Conservation (phyloP, 37 sponge, comb jelly and placozoan genomes). For the Dysidea cf. avara region DNA sequence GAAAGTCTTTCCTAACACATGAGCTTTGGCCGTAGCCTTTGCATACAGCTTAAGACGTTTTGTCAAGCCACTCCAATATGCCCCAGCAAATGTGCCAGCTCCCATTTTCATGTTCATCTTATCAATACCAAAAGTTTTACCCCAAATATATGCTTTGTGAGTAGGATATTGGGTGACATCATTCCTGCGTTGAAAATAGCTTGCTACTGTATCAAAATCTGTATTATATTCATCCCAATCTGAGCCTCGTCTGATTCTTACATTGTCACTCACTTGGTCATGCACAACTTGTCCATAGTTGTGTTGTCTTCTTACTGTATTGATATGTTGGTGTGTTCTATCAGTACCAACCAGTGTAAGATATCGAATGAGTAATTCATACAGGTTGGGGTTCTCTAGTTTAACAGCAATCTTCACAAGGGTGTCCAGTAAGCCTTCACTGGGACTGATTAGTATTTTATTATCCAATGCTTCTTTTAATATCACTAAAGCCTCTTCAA, state of each 20-base stretch:
- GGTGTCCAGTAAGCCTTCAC: neutral
- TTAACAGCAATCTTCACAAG: constrained; percentile 2
- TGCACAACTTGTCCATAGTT: neutral
- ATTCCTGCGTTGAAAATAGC: constrained; percentile 15
- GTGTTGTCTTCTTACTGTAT: neutral
- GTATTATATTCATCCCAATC: constrained; percentile 42
- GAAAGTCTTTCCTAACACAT: too few species aligned
- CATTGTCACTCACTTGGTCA: neutral
- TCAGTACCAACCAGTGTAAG: constrained; percentile 18
- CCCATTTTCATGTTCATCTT: constrained; percentile 39
- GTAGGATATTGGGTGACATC: constrained; percentile 37
- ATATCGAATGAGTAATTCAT: constrained; percentile 12
- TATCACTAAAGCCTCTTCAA: neutral
- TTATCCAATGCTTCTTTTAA: constrained; percentile 1
- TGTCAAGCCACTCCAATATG: neutral
- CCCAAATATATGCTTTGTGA: constrained; percentile 60
- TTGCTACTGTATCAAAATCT: constrained; percentile 35
- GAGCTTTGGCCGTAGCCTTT: too few species aligned
- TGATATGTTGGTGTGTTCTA: neutral
- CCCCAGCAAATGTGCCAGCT: constrained; percentile 51
- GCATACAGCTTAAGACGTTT: too few species aligned
- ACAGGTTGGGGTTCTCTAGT: constrained; percentile 24
- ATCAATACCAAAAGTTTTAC: constrained; percentile 47
- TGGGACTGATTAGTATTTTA: neutral
- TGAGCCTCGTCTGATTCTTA: neutral